These are phyloP conservation scores for Trichopria drosophilae DNA, from an alignment of 2,888 invertebrate species.

Conservation along the genomic window DNA sequence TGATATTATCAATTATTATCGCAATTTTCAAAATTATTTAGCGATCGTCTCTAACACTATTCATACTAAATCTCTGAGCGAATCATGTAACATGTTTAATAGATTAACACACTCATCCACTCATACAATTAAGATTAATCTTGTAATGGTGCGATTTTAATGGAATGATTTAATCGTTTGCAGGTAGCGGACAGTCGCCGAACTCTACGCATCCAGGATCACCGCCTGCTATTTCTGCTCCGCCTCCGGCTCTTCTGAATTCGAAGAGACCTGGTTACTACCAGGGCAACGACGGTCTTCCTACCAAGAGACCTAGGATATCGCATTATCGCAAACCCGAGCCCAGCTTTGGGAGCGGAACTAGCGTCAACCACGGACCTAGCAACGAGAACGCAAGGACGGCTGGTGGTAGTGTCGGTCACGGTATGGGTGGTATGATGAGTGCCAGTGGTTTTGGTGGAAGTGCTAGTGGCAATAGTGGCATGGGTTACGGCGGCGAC, in stretches of 20 bases:
- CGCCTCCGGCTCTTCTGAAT: conserved; percentile 60
- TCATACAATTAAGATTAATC: background rate
- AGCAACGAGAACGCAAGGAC: conserved; percentile 49
- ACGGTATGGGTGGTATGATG: conserved; percentile 17
- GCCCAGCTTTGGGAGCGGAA: conserved; percentile 46
- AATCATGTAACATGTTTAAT: too few species aligned
- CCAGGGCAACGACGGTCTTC: conserved; percentile 64
- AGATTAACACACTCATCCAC: background rate
- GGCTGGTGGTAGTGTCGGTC: conserved; percentile 36
- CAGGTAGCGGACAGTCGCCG: conserved; percentile 77
- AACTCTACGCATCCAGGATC: conserved; percentile 74
- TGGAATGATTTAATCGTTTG: background rate
- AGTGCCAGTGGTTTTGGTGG: conserved; percentile 30
- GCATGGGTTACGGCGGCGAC: conserved; percentile 15
- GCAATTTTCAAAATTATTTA: too few species aligned
- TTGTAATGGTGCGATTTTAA: background rate
- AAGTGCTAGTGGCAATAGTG: conserved; percentile 19
- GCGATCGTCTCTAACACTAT: too few species aligned
- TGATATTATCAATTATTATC: too few species aligned
- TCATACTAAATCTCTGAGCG: too few species aligned
- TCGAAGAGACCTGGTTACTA: conserved; percentile 68
- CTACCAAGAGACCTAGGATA: conserved; percentile 81
- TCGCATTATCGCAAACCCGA: conserved; percentile 76
- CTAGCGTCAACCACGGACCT: conserved; percentile 25
- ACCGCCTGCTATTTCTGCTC: conserved; percentile 63